Evolutionary conservation across 1,140 invertebrate genomes (phyloP).

Genomic region (Drosophila pandora): DNA sequence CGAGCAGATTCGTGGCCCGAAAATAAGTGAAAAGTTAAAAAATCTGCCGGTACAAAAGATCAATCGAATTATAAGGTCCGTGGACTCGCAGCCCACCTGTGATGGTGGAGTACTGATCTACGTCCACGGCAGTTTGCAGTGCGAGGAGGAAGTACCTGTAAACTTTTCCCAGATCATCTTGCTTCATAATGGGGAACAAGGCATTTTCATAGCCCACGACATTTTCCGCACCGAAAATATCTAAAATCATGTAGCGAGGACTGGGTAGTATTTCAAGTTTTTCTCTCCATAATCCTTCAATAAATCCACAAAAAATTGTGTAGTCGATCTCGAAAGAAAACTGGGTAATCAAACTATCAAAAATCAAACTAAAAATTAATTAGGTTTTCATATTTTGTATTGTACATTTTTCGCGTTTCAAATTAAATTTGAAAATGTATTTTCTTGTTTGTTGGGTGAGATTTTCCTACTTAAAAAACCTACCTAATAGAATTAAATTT

Average conservation of each 20-base stretch:
- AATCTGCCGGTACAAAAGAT: background rate
- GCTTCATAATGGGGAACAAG: background rate
- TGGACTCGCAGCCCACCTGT: background rate
- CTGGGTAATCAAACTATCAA: no score
- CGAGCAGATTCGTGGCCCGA: background rate
- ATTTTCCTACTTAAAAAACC: no score
- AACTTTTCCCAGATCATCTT: background rate
- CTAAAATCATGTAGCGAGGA: background rate
- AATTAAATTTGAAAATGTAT: no score
- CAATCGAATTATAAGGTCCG: background rate
- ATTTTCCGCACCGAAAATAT: background rate
- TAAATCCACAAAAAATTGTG: no score
- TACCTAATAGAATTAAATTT: background rate
- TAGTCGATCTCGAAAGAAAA: no score
- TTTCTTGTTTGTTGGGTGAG: no score
- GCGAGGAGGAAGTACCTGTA: background rate
- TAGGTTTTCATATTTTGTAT: no score
- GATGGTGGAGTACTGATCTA: background rate
- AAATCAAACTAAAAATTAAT: no score
- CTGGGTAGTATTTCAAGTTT: no score
- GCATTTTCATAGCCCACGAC: background rate
- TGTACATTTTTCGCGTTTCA: no score
- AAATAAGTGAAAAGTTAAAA: background rate
- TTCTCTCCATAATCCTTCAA: no score
- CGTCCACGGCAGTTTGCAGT: background rate